These are phyloP conservation scores for Salmo trutta DNA, from an alignment of 2,797 vertebrate genomes.

Conservation along the genomic window DNA sequence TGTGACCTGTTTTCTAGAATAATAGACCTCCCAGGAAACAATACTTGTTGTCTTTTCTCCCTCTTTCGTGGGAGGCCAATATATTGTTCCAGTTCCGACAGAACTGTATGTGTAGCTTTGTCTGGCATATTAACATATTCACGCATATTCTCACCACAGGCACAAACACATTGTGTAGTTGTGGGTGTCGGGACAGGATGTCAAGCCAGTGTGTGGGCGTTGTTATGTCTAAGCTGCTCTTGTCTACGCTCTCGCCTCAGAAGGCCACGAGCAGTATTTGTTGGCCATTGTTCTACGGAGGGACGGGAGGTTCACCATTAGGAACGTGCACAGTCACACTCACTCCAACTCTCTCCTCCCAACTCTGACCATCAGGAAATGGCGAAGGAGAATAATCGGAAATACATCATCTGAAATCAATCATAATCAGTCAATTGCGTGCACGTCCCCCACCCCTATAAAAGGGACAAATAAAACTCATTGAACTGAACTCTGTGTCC, in stretches of 20 bases:
- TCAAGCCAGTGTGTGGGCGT: not conserved
- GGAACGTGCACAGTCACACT: not conserved
- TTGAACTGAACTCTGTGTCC: conserved; percentile 16
- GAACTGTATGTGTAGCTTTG: not conserved
- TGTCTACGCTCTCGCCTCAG: not conserved
- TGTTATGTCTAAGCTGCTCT: not conserved
- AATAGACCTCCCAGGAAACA: not conserved
- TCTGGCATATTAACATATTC: not conserved
- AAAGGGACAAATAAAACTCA: not conserved
- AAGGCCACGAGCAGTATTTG: conserved; percentile 3
- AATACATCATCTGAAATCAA: not conserved
- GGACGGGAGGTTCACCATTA: not conserved
- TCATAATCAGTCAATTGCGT: not conserved
- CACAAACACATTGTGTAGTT: not conserved
- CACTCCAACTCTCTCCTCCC: not conserved
- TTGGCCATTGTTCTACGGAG: not conserved
- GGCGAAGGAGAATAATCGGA: not conserved
- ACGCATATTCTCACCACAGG: not conserved
- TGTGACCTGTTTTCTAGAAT: too few species aligned
- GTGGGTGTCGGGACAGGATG: conserved; percentile 6
- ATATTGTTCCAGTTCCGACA: not conserved
- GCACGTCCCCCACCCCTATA: not conserved
- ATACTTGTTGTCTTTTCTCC: not conserved
- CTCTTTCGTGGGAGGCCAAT: not conserved
- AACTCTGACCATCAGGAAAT: not conserved